Evolutionary conservation across 1,140 invertebrate species (phyloP).

Genomic region (Potamilus streckersoni): DNA sequence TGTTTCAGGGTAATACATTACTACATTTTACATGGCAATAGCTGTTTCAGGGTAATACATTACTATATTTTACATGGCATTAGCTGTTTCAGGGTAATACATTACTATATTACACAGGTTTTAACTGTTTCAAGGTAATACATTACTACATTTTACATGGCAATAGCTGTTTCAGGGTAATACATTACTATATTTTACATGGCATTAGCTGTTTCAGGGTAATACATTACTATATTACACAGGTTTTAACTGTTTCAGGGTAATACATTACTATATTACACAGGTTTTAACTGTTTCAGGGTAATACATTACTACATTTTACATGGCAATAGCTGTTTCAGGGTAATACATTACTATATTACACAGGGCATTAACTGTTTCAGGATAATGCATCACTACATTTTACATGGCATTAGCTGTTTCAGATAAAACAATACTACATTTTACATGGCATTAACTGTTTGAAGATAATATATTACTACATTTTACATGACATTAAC

Average conservation of each 20-base stretch:
- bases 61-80: no score
- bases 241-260: conserved; percentile 51
- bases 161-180: conserved; percentile 53
- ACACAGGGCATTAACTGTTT: conserved; percentile 22
- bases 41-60: no score
- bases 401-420: conserved; percentile 16
- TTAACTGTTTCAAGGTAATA: no score
- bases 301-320: conserved; percentile 24
- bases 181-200: not conserved
- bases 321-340: conserved; percentile 39
- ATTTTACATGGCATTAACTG: no score
- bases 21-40: no score
- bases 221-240: conserved; percentile 7
- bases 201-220: conserved; percentile 51
- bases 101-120: no score
- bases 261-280: conserved; percentile 9
- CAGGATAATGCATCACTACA: conserved; percentile 47
- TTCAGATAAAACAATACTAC: conserved; percentile 24
- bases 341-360: conserved; percentile 39
- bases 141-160: no score
- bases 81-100: no score
- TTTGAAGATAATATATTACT: no score
- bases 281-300: conserved; percentile 46
- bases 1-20: no score
- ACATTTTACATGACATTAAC: no score